Percentiles rank a stretch among this genome's conserved stretches.
Conservation (phyloP, 2,113 vertebrate species). For the Seriola dumerili region DNA sequence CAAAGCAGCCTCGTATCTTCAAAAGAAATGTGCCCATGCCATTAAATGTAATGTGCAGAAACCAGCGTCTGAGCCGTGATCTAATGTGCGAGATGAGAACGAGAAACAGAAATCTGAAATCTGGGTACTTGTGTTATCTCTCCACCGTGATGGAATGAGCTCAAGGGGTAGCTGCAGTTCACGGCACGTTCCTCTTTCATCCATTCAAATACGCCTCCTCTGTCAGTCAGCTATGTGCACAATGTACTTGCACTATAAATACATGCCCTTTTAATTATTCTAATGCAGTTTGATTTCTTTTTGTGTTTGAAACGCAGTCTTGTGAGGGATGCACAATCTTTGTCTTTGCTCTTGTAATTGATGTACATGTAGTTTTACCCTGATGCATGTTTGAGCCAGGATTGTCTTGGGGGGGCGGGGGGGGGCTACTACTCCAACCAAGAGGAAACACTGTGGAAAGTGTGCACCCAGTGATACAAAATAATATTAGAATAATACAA, state of each 20-base stretch:
- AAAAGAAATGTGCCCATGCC: slow-evolving; percentile 46
- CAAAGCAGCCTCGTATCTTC: slow-evolving; percentile 66
- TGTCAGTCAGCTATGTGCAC: slow-evolving; percentile 51
- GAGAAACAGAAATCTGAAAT: slow-evolving; percentile 68
- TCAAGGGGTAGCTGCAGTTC: slow-evolving; percentile 67
- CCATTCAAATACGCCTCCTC: slow-evolving; percentile 45
- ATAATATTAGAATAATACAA: not conserved
- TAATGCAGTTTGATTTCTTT: slow-evolving; percentile 21
- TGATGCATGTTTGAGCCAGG: not conserved
- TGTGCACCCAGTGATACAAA: not conserved
- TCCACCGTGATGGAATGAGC: slow-evolving; percentile 67
- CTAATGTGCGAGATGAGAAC: slow-evolving; percentile 60
- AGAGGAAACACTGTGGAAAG: not conserved
- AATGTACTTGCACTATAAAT: slow-evolving; percentile 41
- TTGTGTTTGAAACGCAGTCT: not conserved
- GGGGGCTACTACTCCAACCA: not conserved
- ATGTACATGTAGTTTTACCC: not conserved
- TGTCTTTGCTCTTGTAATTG: not conserved
- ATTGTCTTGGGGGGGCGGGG: too few relatives aligned
- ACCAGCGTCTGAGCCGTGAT: slow-evolving; percentile 63
- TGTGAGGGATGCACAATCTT: not conserved
- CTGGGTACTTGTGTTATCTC: slow-evolving; percentile 62
- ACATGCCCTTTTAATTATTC: slow-evolving; percentile 40
- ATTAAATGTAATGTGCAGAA: slow-evolving; percentile 61
- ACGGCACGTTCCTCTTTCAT: slow-evolving; percentile 68